A percentile compares a stretch with the other conserved stretches of the same genome.
These are phyloP conservation scores for Cremastinae sp. DNA, from an alignment of 2,888 invertebrate genomes.

Conservation along the genomic window DNA sequence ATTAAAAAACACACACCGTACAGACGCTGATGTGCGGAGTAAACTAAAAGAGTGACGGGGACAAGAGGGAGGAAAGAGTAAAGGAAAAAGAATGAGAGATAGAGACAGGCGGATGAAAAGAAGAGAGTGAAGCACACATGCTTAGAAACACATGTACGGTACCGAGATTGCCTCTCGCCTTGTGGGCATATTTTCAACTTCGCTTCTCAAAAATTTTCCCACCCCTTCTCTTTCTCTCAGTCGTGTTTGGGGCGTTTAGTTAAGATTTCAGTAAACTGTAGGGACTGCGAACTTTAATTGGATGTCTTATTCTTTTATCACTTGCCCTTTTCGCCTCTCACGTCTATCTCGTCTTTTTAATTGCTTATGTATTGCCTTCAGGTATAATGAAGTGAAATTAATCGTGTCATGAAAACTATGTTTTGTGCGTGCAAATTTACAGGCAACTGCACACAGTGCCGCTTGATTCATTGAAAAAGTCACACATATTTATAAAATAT, in stretches of 20 bases:
- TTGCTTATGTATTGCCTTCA: slow-evolving; percentile 31
- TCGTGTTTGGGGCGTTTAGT: slow-evolving; percentile 33
- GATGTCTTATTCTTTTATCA: slow-evolving; percentile 62
- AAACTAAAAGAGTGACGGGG: slow-evolving; percentile 29
- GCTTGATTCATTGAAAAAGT: too few species aligned
- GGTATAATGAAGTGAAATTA: slow-evolving; percentile 43
- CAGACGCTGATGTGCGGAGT: slow-evolving; percentile 54
- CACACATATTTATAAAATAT: neutral
- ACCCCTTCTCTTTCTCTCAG: slow-evolving; percentile 40
- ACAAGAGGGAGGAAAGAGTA: slow-evolving; percentile 29
- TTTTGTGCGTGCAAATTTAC: too few species aligned
- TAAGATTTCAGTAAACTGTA: slow-evolving; percentile 61
- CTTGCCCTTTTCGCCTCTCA: neutral
- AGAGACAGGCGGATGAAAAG: slow-evolving; percentile 44
- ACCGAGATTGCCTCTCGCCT: slow-evolving; percentile 70
- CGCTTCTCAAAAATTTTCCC: slow-evolving; percentile 44
- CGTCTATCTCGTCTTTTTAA: neutral
- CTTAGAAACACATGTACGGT: slow-evolving; percentile 63
- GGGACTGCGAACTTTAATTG: slow-evolving; percentile 65
- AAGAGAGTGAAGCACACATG: slow-evolving; percentile 61
- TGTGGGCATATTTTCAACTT: slow-evolving; percentile 64
- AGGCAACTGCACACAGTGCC: too few species aligned
- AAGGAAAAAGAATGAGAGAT: slow-evolving; percentile 31
- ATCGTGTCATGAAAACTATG: slow-evolving; percentile 19
- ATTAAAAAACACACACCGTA: slow-evolving; percentile 72